Percentiles rank a stretch among this genome's conserved stretches.
These are phyloP conservation scores for Paedocypris sp. DNA, from an alignment of 2,113 vertebrate genomes.

Conservation along the genomic window DNA sequence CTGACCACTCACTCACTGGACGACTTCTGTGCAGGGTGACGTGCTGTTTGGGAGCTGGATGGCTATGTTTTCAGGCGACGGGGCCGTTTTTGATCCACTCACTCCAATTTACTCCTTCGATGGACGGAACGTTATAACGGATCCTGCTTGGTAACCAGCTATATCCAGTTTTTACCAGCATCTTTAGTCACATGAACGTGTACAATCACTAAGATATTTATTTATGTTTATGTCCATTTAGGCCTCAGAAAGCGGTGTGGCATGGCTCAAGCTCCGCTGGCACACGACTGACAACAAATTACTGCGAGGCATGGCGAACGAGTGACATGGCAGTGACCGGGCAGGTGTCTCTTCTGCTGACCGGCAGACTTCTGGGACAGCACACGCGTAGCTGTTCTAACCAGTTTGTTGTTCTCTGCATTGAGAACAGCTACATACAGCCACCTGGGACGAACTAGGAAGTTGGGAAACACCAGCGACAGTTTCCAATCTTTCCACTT, in stretches of 20 bases:
- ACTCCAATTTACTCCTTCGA: slow-evolving; percentile 80
- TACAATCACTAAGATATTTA: background rate
- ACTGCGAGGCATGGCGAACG: slow-evolving; percentile 87
- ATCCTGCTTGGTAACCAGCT: slow-evolving; percentile 68
- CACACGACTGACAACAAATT: slow-evolving; percentile 71
- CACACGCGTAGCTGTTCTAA: slow-evolving; percentile 74
- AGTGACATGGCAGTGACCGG: slow-evolving; percentile 65
- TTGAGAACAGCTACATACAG: slow-evolving; percentile 83
- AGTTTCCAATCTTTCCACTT: background rate
- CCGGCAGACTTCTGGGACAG: slow-evolving; percentile 76
- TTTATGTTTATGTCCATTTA: slow-evolving; percentile 33
- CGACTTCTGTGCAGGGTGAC: slow-evolving; percentile 68
- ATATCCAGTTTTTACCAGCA: background rate
- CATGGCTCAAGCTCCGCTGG: slow-evolving; percentile 75
- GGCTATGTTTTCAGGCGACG: slow-evolving; percentile 71
- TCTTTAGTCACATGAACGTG: background rate
- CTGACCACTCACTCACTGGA: too few species aligned
- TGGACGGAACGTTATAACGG: slow-evolving; percentile 70
- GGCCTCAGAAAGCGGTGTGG: slow-evolving; percentile 88
- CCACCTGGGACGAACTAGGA: slow-evolving; percentile 60
- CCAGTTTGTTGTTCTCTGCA: slow-evolving; percentile 79
- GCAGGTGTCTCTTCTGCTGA: slow-evolving; percentile 71
- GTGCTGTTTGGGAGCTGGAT: slow-evolving; percentile 78
- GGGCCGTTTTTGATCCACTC: slow-evolving; percentile 58
- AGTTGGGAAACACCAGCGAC: background rate